Conservation (phyloP, 2,113 vertebrate species). For the Scortum barcoo region DNA sequence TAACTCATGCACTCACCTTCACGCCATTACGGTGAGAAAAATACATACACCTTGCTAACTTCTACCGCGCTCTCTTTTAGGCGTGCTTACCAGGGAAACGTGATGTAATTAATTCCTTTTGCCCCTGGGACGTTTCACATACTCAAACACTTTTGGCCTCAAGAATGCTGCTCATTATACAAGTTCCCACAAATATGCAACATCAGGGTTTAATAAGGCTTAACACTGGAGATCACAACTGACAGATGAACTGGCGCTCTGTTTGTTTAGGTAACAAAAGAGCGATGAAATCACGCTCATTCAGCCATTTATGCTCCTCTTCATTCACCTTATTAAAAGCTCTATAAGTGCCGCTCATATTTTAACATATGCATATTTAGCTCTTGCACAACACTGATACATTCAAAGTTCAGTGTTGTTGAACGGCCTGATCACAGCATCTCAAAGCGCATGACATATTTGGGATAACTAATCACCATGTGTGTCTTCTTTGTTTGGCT, state of each 20-base stretch:
- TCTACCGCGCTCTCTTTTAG: conserved; percentile 16
- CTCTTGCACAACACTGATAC: neutral
- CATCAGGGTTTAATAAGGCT: conserved; percentile 39
- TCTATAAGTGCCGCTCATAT: neutral
- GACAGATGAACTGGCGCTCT: conserved; percentile 27
- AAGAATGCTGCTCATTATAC: conserved; percentile 39
- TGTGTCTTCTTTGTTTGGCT: conserved; percentile 7
- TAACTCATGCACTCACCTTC: conserved; percentile 3
- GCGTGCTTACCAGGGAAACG: neutral
- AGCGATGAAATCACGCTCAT: conserved; percentile 19
- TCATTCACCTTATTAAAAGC: neutral
- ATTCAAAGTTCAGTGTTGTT: neutral
- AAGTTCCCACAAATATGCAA: conserved; percentile 59
- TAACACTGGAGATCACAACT: conserved; percentile 9
- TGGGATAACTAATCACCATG: conserved; percentile 12
- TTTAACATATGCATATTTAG: neutral
- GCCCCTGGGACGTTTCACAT: conserved; percentile 50
- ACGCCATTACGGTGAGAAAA: neutral
- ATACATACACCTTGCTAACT: conserved; percentile 18
- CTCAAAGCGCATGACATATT: conserved; percentile 20
- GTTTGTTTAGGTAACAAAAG: conserved; percentile 34
- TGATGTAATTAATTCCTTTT: conserved; percentile 53
- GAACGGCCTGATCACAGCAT: neutral
- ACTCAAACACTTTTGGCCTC: conserved; percentile 35
- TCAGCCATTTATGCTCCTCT: neutral